Evolutionary conservation across 2,797 vertebrate species (phyloP), one percentile per base, ranked within the genome.

Genomic region (Mormyrus hasselquistii): DNA sequence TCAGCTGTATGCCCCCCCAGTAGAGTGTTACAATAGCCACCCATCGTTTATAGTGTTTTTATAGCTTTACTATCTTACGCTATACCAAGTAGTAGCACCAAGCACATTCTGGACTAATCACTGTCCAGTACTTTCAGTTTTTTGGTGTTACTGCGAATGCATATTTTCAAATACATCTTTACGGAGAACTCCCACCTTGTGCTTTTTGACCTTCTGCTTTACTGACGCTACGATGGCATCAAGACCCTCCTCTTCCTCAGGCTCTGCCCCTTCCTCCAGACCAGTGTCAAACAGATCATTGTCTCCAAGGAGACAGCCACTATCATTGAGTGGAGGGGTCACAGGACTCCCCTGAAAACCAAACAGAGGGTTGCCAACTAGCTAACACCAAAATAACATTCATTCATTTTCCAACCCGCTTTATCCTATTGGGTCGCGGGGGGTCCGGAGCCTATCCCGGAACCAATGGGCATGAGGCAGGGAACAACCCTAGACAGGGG

Each of bases 201-300:
- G 92, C 8, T 96, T 95, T 87, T 96, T 98, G 0, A 97, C 90
- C 93, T 97, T 98, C 87, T 95, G 94, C 93, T 96, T 98, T 73
- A 97, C 92, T 0, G 96, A 95, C 0, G 96, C 95, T 92, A 97
- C 92, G 88, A 99, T 98, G 25, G 96, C 96, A 52, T 98, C 97
- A 62, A 99, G 90, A 0, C 98, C 97, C 10, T 96, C 97, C 55
- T 97, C 97, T 34, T 96, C 96, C 1, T 88, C 49, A 2, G 79
- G 88, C 2, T 88, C 88, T 10, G 57, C 59, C n/a, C 14, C 59
- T 14, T 97, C 97, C 9, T 95, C 95, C 89, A 99, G 92, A 55
- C 97, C 98, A 2, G 97, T 96, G 87, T 99, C 97, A 93, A 97
- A 99, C 89, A 99, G 96, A 4, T 99, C 98, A 5, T 95, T 95